phyloP scores from a whole-genome alignment of 92 coral and sea anemone species.

The Plumapathes pennacea region DNA sequence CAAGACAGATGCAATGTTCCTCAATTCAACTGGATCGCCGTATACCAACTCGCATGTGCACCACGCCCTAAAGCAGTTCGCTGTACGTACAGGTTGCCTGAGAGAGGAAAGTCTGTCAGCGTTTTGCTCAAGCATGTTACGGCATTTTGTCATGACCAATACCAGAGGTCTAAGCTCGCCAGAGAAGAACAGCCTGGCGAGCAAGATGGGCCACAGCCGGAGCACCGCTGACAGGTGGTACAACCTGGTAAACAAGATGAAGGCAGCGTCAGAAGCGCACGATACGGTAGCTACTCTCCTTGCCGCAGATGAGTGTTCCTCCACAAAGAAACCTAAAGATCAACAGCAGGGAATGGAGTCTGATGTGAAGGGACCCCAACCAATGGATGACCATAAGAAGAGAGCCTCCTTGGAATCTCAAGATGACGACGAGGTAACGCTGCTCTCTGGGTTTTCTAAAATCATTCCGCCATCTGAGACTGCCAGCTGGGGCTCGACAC shows the following conservation, averaged over 20 bases:
- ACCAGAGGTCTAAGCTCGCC: conserved; percentile 9
- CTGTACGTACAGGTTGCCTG: conserved; percentile 11
- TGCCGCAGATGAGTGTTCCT: too few species aligned
- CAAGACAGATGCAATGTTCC: conserved; percentile 11
- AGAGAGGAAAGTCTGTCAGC: conserved; percentile 12
- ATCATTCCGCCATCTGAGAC: conserved; percentile 16
- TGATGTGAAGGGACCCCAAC: not conserved
- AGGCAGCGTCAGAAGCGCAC: conserved; percentile 10
- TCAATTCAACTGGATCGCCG: conserved; percentile 3
- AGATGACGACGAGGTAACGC: conserved; percentile 1
- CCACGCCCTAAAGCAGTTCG: conserved; percentile 20
- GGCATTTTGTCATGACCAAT: conserved; percentile 9
- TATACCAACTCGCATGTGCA: conserved; percentile 19
- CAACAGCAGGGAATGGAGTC: not conserved
- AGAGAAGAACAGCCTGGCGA: conserved; percentile 17
- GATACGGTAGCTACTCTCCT: not conserved
- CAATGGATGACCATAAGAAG: too few species aligned
- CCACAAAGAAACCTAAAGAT: not conserved
- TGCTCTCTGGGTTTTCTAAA: conserved; percentile 4
- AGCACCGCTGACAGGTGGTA: not conserved
- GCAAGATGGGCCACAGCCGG: conserved; percentile 11
- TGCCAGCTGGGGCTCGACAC: not conserved
- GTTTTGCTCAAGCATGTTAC: conserved; percentile 11
- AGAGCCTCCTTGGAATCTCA: too few species aligned
- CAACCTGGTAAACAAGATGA: conserved; percentile 5